phyloP scores from a whole-genome alignment of 2,113 vertebrate genomes.

The Podarcis muralis region DNA sequence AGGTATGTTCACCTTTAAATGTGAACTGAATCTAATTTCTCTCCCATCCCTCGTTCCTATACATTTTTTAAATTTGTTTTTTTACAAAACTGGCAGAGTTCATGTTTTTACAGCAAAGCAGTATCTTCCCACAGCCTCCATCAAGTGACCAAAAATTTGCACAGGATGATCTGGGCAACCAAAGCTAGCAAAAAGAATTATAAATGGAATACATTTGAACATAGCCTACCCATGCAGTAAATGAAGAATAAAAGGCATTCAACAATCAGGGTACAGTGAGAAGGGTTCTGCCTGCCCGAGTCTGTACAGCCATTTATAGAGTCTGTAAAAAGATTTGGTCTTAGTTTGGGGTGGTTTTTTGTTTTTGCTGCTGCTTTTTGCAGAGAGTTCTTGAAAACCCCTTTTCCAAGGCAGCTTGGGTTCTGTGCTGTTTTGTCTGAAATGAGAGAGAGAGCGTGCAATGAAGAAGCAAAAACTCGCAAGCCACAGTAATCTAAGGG shows the following conservation, averaged over 20 bases:
- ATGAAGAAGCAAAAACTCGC: not conserved
- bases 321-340: conserved; percentile 22
- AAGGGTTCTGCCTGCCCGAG: conserved; percentile 5
- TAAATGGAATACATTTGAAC: not conserved
- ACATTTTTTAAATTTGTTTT: not conserved
- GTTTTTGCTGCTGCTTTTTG: not conserved
- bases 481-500: conserved; percentile 10
- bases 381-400: not conserved
- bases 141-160: not conserved
- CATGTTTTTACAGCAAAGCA: not conserved
- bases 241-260: conserved; percentile 32
- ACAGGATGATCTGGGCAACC: not conserved
- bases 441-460: not conserved
- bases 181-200: not conserved
- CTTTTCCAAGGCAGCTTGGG: conserved; percentile 5
- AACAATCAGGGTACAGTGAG: conserved; percentile 36
- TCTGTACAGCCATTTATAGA: not conserved
- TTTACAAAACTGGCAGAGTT: not conserved
- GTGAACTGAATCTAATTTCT: no score
- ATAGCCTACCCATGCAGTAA: not conserved
- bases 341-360: conserved; percentile 11
- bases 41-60: not conserved
- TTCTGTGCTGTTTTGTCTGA: conserved; percentile 9
- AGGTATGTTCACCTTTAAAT: no score
- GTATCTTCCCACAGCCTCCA: not conserved